Conservation (phyloP, 2,797 vertebrate species). For the Tokudaia tokunoshimensis region DNA sequence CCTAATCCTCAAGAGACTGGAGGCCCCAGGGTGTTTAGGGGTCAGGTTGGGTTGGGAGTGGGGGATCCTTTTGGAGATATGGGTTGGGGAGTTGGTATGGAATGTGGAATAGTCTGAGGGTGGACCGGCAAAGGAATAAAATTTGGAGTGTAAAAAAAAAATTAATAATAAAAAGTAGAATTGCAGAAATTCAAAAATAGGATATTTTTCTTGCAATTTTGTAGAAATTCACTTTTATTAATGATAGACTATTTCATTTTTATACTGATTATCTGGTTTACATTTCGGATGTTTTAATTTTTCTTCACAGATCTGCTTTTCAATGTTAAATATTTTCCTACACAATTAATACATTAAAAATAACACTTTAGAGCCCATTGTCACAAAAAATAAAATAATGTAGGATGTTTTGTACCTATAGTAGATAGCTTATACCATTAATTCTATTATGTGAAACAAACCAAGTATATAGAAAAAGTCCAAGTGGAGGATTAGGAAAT, state of each 20-base stretch:
- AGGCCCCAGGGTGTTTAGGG: no score
- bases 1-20: no score
- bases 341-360: conserved; percentile 75
- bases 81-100: no score
- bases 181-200: neutral
- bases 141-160: no score
- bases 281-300: conserved; percentile 32
- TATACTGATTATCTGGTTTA: neutral
- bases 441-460: neutral
- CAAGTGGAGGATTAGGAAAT: neutral
- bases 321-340: neutral
- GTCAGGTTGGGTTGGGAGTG: no score
- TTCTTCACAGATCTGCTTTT: conserved; percentile 59
- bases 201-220: neutral
- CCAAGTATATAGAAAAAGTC: neutral
- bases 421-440: neutral
- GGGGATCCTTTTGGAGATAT: no score
- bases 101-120: no score
- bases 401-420: neutral
- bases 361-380: conserved; percentile 74
- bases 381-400: conserved; percentile 53
- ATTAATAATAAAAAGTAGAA: neutral
- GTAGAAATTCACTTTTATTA: neutral
- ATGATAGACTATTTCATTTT: neutral
- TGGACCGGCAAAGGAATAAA: no score